Conservation (phyloP, 1,140 invertebrate genomes). For the Zaprionus vittiger region DNA sequence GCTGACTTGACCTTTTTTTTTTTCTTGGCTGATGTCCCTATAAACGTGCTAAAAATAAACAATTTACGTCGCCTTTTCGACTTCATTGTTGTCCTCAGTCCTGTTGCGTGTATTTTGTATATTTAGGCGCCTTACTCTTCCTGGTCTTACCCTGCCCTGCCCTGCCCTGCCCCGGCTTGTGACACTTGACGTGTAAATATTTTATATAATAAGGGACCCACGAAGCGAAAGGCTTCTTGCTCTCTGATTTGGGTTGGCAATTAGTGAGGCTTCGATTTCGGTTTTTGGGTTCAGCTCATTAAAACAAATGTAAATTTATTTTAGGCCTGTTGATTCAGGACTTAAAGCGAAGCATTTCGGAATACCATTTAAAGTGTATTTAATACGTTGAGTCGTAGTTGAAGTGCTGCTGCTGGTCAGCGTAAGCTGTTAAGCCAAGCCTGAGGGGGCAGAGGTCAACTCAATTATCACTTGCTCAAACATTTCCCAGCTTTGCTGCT, state of each 20-base stretch:
- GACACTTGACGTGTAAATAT: conserved; percentile 78
- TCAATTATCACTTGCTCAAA: conserved; percentile 7
- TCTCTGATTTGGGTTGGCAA: conserved; percentile 74
- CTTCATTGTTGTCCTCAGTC: conserved; percentile 37
- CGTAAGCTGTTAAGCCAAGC: background rate
- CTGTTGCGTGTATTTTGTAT: conserved; percentile 59
- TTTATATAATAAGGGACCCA: conserved; percentile 56
- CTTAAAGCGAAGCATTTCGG: background rate
- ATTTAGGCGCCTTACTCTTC: conserved; percentile 30
- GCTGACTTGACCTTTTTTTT: conserved; percentile 71
- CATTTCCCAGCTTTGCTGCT: background rate
- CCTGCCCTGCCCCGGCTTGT: background rate
- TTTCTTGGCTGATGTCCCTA: conserved; percentile 65
- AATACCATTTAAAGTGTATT: background rate
- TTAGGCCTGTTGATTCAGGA: conserved; percentile 14
- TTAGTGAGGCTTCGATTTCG: conserved; percentile 57
- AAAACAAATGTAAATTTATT: conserved; percentile 25
- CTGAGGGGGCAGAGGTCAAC: conserved; percentile 7
- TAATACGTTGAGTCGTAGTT: background rate
- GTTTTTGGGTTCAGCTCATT: conserved; percentile 17
- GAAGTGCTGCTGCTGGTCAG: background rate
- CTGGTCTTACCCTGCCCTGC: background rate
- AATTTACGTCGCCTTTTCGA: conserved; percentile 50
- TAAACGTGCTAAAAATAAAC: conserved; percentile 82
- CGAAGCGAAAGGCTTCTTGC: background rate